These are phyloP conservation scores for Chymomyza amoena DNA, from an alignment of 2,888 invertebrate genomes.

Conservation along the genomic window DNA sequence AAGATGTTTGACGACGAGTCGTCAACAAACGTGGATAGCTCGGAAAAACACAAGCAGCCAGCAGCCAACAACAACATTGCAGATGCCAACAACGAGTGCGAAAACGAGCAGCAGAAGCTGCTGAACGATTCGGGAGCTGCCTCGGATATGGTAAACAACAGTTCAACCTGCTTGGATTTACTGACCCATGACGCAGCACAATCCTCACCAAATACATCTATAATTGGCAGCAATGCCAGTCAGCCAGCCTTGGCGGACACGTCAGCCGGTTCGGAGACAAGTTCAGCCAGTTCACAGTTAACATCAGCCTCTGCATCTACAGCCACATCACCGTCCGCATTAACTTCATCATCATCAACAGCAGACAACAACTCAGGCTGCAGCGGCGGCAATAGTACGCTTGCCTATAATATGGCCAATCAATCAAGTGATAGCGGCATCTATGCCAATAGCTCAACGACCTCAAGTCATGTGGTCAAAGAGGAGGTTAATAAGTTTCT, in stretches of 20 bases:
- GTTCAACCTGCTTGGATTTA: constrained; percentile 60
- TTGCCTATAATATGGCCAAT: constrained; percentile 42
- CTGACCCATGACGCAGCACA: constrained; percentile 61
- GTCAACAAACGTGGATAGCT: background rate
- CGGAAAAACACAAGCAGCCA: constrained; percentile 14
- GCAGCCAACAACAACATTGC: too few relatives aligned
- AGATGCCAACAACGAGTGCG: constrained; percentile 1
- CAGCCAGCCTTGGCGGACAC: background rate
- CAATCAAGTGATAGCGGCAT: constrained; percentile 75
- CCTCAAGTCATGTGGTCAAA: constrained; percentile 32
- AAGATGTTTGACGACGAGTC: constrained; percentile 69
- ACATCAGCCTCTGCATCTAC: constrained; percentile 54
- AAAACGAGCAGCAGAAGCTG: constrained; percentile 34
- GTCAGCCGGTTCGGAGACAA: background rate
- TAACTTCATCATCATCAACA: constrained; percentile 36
- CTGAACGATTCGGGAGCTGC: constrained; percentile 72
- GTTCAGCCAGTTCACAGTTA: constrained; percentile 32
- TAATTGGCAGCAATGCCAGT: constrained; percentile 18
- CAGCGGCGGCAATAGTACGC: constrained; percentile 21
- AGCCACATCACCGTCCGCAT: constrained; percentile 42
- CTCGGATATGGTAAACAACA: constrained; percentile 67
- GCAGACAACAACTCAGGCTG: constrained; percentile 24
- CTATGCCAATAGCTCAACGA: constrained; percentile 33
- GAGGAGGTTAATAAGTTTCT: constrained; percentile 53
- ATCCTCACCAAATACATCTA: constrained; percentile 71